Evolutionary conservation across 2,113 vertebrate genomes (phyloP).

Genomic region (Dicrurus megarhynchus): DNA sequence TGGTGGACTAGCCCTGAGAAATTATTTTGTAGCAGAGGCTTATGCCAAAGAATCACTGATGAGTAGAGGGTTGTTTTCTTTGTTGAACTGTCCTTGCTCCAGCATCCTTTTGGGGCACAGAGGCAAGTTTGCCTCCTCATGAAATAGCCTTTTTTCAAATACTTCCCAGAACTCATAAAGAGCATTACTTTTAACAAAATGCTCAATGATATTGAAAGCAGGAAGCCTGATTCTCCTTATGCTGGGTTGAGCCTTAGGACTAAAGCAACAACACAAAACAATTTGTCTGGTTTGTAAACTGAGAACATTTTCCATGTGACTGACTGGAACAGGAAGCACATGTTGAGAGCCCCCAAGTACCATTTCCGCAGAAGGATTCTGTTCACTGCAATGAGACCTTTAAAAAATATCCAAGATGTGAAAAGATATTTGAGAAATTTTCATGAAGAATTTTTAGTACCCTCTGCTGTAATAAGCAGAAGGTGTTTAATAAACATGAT

Average conservation of each 20-base stretch:
- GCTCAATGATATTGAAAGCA: constrained; percentile 6
- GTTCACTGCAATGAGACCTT: constrained; percentile 40
- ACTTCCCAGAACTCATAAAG: background rate
- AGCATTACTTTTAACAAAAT: background rate
- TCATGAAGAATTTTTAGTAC: constrained; percentile 48
- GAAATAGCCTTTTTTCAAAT: background rate
- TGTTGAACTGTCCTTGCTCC: background rate
- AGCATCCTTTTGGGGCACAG: background rate
- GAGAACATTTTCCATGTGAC: constrained; percentile 57
- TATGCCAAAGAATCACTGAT: background rate
- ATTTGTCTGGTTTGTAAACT: constrained; percentile 43
- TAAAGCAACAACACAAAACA: constrained; percentile 3
- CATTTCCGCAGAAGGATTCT: constrained; percentile 42
- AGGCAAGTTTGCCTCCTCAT: background rate
- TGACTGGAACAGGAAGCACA: constrained; percentile 57
- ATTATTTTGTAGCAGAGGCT: background rate
- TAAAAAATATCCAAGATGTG: constrained; percentile 47
- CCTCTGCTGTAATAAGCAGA: constrained; percentile 65
- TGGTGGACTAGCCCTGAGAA: background rate
- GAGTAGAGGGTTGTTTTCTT: background rate
- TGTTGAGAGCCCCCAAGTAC: constrained; percentile 38
- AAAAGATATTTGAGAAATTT: constrained; percentile 56
- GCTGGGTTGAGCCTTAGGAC: background rate
- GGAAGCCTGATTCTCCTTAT: constrained; percentile 35
- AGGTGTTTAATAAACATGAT: constrained; percentile 77